A percentile compares a stretch with the other conserved stretches of the same genome.
phyloP scores from a whole-genome alignment of 2,797 vertebrate species.

The Taeniopygia guttata region DNA sequence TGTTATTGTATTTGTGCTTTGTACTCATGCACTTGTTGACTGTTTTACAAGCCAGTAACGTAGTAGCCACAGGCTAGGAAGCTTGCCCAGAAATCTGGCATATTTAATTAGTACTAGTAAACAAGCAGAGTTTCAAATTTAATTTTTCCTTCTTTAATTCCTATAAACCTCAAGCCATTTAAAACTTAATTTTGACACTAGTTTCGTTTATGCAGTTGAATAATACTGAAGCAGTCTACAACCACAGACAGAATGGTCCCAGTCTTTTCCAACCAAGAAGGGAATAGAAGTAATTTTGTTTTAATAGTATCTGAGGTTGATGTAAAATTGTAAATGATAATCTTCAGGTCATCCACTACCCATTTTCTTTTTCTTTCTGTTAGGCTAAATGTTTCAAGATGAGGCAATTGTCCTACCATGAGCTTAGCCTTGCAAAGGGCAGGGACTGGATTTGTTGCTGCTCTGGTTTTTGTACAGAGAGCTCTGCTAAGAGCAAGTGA shows the following conservation, averaged over 20 bases:
- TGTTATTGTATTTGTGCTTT: conserved; percentile 63
- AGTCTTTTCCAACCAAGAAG: background rate
- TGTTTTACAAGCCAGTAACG: conserved; percentile 66
- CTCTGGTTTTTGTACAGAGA: background rate
- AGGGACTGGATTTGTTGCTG: background rate
- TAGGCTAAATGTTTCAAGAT: background rate
- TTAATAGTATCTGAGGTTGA: conserved; percentile 31
- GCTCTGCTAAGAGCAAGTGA: background rate
- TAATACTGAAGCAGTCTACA: conserved; percentile 42
- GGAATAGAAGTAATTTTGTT: conserved; percentile 38
- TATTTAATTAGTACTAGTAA: conserved; percentile 68
- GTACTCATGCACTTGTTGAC: conserved; percentile 50
- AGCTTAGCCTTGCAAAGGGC: background rate
- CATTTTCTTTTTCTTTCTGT: background rate
- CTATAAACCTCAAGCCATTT: conserved; percentile 62
- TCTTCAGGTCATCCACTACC: conserved; percentile 4
- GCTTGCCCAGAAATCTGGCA: conserved; percentile 64
- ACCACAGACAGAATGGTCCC: conserved; percentile 13
- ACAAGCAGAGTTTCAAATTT: conserved; percentile 63
- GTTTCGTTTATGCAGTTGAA: conserved; percentile 47
- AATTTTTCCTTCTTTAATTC: conserved; percentile 67
- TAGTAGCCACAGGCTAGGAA: conserved; percentile 67
- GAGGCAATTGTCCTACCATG: background rate
- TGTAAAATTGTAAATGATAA: background rate
- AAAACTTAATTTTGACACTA: conserved; percentile 55